Evolutionary conservation across 1,140 invertebrate genomes (phyloP), one percentile per base, ranked within the genome.

Genomic region (Hormaphis cornu): DNA sequence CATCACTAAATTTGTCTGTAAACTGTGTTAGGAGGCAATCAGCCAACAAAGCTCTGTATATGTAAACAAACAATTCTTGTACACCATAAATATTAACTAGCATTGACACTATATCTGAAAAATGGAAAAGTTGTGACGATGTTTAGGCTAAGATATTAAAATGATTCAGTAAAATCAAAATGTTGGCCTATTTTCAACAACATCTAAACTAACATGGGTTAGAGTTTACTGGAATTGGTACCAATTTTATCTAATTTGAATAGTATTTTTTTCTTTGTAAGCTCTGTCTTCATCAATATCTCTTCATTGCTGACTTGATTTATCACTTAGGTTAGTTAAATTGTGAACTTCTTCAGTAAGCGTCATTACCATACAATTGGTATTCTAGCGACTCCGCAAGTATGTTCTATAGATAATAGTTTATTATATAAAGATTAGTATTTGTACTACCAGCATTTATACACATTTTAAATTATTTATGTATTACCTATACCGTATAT

Each of bases 1-100:
- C 97, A 73, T 91, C 88, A 76, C 93, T 90, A 0, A 90, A 90
- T 77, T 95, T 91, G 75, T 93, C 93, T 73, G 88, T 88, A 73
- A 88, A 86, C 77, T 92, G 92, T 0, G 89, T 86, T 0, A 98
- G 79, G 28, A 99, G 80, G 72, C 96, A 82, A 76, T 99, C 95
- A 9, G 95, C 94, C 59, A 99, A 80, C 2, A 99, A 79, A 20
- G 91, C 94, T 54, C 95, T 83, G 78, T 99, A 99, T 80, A 99
- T 97, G 76, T 97, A 96, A 0, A 99, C 94, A 82, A 99, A 99
- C 16, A 99, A 78, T 78, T 98, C 95, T 77, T 97, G 97, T 74
- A 94, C 97, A 2, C 97, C 97, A 78, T 99, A 99, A 63, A 99
- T 94, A 77, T 95, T 97, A 0, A 99, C 94, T 10, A 99, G 81